Percentiles rank a stretch among this genome's conserved stretches.
These are phyloP conservation scores for Cotesia typhae DNA, from an alignment of 1,140 invertebrate genomes.

Conservation along the genomic window DNA sequence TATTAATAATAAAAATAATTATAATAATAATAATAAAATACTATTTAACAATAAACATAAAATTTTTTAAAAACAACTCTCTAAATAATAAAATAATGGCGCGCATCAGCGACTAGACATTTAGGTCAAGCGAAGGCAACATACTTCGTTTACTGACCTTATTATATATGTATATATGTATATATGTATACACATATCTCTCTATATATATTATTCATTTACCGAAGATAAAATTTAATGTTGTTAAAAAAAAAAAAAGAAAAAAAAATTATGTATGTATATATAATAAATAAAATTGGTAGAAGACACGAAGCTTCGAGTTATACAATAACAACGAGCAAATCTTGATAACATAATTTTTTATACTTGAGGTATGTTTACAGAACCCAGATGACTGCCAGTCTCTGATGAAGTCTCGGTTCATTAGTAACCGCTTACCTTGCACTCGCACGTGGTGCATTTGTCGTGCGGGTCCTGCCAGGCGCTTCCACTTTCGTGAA, in stretches of 20 bases:
- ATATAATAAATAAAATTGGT: not conserved
- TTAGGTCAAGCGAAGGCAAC: conserved; percentile 40
- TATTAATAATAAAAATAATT: not conserved
- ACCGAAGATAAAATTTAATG: too few relatives aligned
- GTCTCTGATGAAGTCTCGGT: conserved; percentile 27
- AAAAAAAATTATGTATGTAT: too few relatives aligned
- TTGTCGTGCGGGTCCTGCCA: conserved; percentile 73
- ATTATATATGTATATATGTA: conserved; percentile 23
- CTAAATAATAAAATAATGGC: conserved; percentile 11
- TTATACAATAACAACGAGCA: not conserved
- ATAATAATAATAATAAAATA: conserved; percentile 2
- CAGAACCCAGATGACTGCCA: too few relatives aligned
- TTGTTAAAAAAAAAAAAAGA: too few relatives aligned
- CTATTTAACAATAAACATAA: conserved; percentile 9
- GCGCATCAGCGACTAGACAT: conserved; percentile 39
- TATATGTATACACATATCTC: too few relatives aligned
- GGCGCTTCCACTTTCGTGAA: conserved; percentile 71
- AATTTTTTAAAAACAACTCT: conserved; percentile 16
- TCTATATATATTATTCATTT: not conserved
- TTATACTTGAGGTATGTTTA: too few relatives aligned
- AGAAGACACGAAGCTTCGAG: not conserved
- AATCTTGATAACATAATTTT: not conserved
- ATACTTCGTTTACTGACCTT: conserved; percentile 51
- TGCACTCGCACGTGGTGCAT: conserved; percentile 80
- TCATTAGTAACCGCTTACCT: conserved; percentile 69